Base-by-base conservation (phyloP, 2,113 vertebrate species). In the Brachionichthys hirsutus region DNA sequence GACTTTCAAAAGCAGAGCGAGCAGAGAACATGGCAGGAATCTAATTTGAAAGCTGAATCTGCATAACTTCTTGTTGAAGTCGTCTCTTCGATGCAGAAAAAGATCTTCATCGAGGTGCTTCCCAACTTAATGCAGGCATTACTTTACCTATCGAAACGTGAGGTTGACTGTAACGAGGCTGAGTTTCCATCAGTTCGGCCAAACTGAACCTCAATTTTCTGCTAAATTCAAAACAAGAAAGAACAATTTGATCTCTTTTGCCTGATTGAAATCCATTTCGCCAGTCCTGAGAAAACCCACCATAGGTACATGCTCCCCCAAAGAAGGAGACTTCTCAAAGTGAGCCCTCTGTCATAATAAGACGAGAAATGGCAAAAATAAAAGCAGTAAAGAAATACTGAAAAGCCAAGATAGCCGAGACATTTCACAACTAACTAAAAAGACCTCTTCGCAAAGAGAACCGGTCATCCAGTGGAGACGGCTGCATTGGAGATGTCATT, bases 401-500 rank as follows among this genome's bases (percentile, higher is more conserved):
- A 45, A 75, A 54, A 67, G n/a, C n/a, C n/a, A n/a, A n/a, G n/a
- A n/a, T n/a, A n/a, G n/a, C n/a, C 34, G 49, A 67, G 66, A 73
- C 52, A 63, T 62, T 73, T 75, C 13, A n/a, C 74, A 71, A 72
- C 68, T 20, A 71, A 72, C 68, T 20, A 41, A 59, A 75, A 55
- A 48, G 67, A 65, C 12, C 5, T 73, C 61, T 75, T 69, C 73
- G 80, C 86, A 73, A 59, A 63, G 19, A 24, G 47, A 73, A 57
- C 58, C 54, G 36, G 36, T 35, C 62, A 62, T 78, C 66, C 44
- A 54, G 67, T 16, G 43, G 56, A 68, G 72, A 56, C 42, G 46
- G 38, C 42, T 34, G 15, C 54, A 81, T 81, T 77, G 56, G 57
- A 81, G 64, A 67, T 71, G 76, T 72, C 81, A 75, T 46, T 66